Base-by-base conservation (phyloP, 2,113 vertebrate genomes). In the Corythaeola cristata region DNA sequence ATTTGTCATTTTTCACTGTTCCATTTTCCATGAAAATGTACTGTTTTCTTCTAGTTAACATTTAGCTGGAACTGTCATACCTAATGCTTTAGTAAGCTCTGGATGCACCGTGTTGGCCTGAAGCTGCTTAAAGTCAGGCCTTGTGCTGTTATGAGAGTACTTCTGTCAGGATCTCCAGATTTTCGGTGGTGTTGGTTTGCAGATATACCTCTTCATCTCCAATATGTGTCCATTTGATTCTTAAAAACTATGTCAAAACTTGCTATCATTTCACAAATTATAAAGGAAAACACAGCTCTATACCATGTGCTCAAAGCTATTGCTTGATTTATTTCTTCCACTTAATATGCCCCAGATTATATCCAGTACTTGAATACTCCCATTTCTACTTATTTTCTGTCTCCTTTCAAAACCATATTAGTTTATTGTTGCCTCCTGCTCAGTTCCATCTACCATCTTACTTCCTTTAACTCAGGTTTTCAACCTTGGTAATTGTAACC, bases 321-420 rank as follows among this genome's bases (percentile, higher is more conserved):
- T 87, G 89, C 92, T 93, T 97, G 95, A 97, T 97, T 97, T 97
- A 97, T 97, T 96, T 89, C 95, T 97, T 97, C 92, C 95, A 93
- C 81, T 94, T 97, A 97, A 96, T 97, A 76, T 95, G 74, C 74
- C 94, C 95, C 92, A 97, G 94, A 89, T 95, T 97, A 96, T 80
- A 82, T 82, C 81, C 89, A 94, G 84, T 76, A 92, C 89, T 92
- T 76, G 77, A 95, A 95, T 93, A 82, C 73, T 91, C 94, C 91
- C 81, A 91, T 91, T 93, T 91, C 86, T 89, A 85, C 89, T 87
- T 82, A 53, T 68, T 95, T 96, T 97, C 89, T 91, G 89, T 85
- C 89, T 96, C 74, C 81, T 95, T 96, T 93, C 92, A 95, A 95
- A 95, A 75, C 66, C 67, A 77, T 91, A 82, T 92, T 94, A 85